These are phyloP conservation scores for Microcebus tavaratra DNA, from an alignment of 2,113 vertebrate species.

Conservation along the genomic window DNA sequence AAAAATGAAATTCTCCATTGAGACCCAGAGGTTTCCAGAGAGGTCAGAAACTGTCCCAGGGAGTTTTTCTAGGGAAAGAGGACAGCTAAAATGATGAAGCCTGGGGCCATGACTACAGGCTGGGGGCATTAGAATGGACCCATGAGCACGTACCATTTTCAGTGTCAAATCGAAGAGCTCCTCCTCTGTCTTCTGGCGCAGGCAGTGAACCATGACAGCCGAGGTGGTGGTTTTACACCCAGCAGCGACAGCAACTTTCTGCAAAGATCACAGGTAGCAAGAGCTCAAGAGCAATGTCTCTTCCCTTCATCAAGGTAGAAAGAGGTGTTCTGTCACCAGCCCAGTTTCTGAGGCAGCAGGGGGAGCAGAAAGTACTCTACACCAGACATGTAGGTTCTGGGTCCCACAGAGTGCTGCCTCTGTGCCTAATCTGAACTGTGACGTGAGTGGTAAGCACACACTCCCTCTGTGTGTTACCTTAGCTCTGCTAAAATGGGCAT, in stretches of 20 bases:
- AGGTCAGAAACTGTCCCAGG: fast-evolving
- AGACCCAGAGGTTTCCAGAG: too few relatives aligned
- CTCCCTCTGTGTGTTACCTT: background rate
- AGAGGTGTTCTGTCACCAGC: fast-evolving
- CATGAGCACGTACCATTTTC: conserved; percentile 50
- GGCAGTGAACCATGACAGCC: conserved; percentile 61
- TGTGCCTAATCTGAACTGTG: background rate
- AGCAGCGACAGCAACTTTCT: conserved; percentile 51
- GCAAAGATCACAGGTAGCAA: background rate
- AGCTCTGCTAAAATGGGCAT: background rate
- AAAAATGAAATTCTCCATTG: background rate
- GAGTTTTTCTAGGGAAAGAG: background rate
- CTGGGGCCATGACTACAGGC: fast-evolving
- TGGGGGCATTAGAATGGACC: fast-evolving
- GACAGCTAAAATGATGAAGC: background rate
- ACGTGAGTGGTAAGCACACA: fast-evolving
- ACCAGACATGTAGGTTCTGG: background rate
- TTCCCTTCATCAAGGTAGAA: fast-evolving
- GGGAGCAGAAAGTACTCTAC: background rate
- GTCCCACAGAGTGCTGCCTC: background rate
- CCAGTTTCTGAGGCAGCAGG: too few relatives aligned
- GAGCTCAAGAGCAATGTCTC: background rate
- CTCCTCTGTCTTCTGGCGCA: conserved; percentile 68
- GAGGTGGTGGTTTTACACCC: conserved; percentile 67
- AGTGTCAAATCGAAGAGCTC: background rate